These are phyloP conservation scores for Paramormyrops hopkinsi DNA, from an alignment of 2,797 vertebrate species.

Conservation along the genomic window DNA sequence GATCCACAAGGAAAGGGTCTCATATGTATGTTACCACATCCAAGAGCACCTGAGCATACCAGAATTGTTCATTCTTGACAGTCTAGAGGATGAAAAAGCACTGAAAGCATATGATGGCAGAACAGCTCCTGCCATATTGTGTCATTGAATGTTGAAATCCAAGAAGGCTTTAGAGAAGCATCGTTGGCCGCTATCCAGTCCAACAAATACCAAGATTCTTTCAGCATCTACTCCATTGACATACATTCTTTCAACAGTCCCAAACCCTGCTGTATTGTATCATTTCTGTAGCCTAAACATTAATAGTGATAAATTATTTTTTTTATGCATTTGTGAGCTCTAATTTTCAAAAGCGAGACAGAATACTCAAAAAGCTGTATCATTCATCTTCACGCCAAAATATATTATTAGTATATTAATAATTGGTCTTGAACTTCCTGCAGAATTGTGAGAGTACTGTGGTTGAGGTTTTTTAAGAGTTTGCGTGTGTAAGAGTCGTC, in stretches of 20 bases:
- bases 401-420: background rate
- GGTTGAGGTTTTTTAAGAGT: background rate
- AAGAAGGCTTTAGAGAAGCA: background rate
- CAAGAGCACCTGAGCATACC: background rate
- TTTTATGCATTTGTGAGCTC: background rate
- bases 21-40: background rate
- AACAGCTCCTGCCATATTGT: background rate
- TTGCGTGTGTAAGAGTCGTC: background rate
- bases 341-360: background rate
- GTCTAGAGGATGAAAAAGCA: background rate
- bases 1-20: background rate
- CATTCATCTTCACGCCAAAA: background rate
- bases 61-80: background rate
- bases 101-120: background rate
- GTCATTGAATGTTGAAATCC: background rate
- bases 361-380: background rate
- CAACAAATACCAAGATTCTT: background rate
- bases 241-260: background rate
- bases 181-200: background rate
- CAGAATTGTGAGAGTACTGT: background rate
- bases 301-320: background rate
- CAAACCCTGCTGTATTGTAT: background rate
- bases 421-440: background rate
- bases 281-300: background rate
- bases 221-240: background rate